A percentile compares a stretch with the other conserved stretches of the same genome.
Evolutionary conservation across 2,797 vertebrate species (phyloP).

Genomic region (Smutsia gigantea): DNA sequence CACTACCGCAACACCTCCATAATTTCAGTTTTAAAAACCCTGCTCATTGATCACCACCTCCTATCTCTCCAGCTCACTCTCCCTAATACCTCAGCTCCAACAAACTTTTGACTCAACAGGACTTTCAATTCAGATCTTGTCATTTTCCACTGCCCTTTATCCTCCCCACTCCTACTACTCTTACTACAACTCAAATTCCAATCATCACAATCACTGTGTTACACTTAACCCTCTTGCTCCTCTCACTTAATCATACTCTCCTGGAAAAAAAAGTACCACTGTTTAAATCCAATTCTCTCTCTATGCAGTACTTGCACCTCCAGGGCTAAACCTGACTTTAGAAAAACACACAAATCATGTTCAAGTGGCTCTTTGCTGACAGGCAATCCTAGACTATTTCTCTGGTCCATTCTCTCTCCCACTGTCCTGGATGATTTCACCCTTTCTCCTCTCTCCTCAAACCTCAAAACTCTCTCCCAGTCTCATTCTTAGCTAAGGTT

Average conservation of each 20-base stretch:
- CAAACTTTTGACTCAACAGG: not conserved
- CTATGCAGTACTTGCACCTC: too few species aligned
- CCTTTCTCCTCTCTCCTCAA: not conserved
- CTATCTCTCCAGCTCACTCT: not conserved
- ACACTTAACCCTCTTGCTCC: too few species aligned
- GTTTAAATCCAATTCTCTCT: too few species aligned
- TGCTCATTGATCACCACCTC: not conserved
- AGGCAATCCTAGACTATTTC: not conserved
- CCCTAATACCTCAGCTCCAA: not conserved
- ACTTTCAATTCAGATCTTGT: not conserved
- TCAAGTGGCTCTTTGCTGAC: not conserved
- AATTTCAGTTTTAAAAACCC: slow-evolving; percentile 22
- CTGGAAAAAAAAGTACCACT: too few species aligned
- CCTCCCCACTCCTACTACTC: too few species aligned
- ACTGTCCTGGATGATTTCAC: not conserved
- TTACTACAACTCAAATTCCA: too few species aligned
- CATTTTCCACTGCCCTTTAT: not conserved
- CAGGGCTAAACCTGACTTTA: not conserved
- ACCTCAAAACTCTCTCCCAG: not conserved
- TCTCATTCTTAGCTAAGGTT: not conserved
- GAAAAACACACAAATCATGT: not conserved
- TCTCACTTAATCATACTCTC: too few species aligned
- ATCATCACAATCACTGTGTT: too few species aligned
- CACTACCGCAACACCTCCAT: not conserved
- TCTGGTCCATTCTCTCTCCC: not conserved